Evolutionary conservation across 2,113 vertebrate genomes (phyloP).

Genomic region (Mola mola): DNA sequence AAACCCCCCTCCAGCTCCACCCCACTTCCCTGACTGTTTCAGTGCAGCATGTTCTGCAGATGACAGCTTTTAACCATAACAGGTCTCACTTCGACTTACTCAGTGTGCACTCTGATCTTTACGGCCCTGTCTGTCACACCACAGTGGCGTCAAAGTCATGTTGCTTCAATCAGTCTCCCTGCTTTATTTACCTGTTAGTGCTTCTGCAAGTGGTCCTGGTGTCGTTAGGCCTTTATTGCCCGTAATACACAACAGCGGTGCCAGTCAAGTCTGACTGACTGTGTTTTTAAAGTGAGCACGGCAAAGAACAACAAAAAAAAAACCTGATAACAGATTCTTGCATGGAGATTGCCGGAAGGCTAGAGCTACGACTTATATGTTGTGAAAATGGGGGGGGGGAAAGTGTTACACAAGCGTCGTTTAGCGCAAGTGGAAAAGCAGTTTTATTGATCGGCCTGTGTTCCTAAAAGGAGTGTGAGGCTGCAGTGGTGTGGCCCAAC

Average conservation of each 20-base stretch:
- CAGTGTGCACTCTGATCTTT: constrained; percentile 66
- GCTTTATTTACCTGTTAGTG: constrained; percentile 64
- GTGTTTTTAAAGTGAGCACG: constrained; percentile 34
- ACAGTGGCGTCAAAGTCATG: constrained; percentile 64
- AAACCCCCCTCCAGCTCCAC: constrained; percentile 41
- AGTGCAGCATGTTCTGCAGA: constrained; percentile 32
- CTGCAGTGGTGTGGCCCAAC: constrained; percentile 57
- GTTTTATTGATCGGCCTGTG: constrained; percentile 60
- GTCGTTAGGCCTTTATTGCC: constrained; percentile 67
- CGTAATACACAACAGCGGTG: constrained; percentile 54
- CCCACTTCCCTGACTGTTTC: constrained; percentile 23
- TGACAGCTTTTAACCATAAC: constrained; percentile 58
- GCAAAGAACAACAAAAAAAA: constrained; percentile 29
- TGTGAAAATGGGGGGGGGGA: constrained; percentile 35
- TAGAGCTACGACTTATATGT: neutral
- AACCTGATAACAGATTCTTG: constrained; percentile 14
- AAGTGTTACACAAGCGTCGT: constrained; percentile 38
- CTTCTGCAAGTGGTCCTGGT: constrained; percentile 53
- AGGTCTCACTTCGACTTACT: constrained; percentile 49
- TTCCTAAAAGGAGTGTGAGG: constrained; percentile 49
- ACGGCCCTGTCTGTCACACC: constrained; percentile 60
- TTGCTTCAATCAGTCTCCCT: constrained; percentile 57
- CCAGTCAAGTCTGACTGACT: constrained; percentile 40
- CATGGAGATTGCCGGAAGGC: neutral
- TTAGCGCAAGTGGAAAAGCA: constrained; percentile 28